Base-by-base conservation (phyloP, 2,797 vertebrate species). In the Ptychobarbus kaznakovi region DNA sequence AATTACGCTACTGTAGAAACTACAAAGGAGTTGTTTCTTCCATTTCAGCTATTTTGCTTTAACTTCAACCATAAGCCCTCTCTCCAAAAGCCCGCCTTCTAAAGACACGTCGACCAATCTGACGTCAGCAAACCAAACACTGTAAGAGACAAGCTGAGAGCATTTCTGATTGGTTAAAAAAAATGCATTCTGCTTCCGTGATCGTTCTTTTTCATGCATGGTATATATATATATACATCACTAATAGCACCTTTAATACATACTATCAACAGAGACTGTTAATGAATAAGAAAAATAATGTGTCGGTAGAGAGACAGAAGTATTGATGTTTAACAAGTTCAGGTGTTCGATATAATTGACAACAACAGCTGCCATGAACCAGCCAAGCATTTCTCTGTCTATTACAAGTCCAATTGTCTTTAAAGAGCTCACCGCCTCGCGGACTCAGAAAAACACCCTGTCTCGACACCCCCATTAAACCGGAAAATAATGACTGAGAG, bases 381-480 rank as follows among this genome's bases (percentile, higher is more conserved):
- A 63, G 75, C 51, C 83, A 46, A 73, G 83, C 66, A 73, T 63
- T 72, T 72, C 66, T 44, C 66, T 63, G 83, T 72, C 76, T 80
- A 85, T 85, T 85, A 85, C 76, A 35, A 51, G 53, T 84, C 82
- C 82, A 84, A 84, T 84, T 70, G 82, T 79, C 83, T 85, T 85
- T 85, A 63, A 80, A 72, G 76, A 85, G 51, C 83, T 85, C 51
- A 22, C 28, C 1, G 66, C 12, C 25, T 42, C 51, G 16, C 38
- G 2, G 63, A 56, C 46, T 53, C 40, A 22, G 56, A 38, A 63
- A 74, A 73, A 63, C 81, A 75, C 70, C 56, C 35, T 15, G 74
- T 22, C 82, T 78, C 63, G 49, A 84, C 74, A 77, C 63, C 38
- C 82, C 82, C 74, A 84, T 84, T 77, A 85, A 80, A 85, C 40